These are phyloP conservation scores for Ennomos fuscantarius DNA, from an alignment of 2,888 invertebrate genomes.

Conservation along the genomic window DNA sequence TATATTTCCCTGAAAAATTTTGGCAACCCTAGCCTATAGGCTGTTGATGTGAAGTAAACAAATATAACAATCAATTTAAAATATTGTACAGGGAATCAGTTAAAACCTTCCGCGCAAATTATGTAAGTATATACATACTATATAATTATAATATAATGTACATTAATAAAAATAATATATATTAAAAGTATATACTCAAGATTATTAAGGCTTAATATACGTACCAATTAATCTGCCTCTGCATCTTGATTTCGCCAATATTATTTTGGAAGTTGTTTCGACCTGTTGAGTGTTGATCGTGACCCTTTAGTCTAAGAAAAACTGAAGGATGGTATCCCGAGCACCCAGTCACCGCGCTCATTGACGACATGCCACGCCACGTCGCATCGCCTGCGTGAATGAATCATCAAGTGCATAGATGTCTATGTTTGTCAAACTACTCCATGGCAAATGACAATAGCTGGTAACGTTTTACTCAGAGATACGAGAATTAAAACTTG, in stretches of 20 bases:
- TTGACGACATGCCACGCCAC: conserved; percentile 16
- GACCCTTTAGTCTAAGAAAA: background rate
- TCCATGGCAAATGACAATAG: conserved; percentile 24
- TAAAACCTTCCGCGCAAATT: too few species aligned
- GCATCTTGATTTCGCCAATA: background rate
- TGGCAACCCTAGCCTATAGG: too few species aligned
- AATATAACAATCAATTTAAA: too few species aligned
- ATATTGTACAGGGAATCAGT: too few species aligned
- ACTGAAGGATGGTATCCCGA: conserved; percentile 9
- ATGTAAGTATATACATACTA: too few species aligned
- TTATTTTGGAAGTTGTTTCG: background rate
- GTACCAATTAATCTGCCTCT: too few species aligned
- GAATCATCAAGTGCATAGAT: conserved; percentile 31
- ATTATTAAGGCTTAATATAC: too few species aligned
- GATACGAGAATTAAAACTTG: conserved; percentile 23
- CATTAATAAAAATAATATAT: too few species aligned
- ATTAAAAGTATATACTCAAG: too few species aligned
- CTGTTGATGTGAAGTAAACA: too few species aligned
- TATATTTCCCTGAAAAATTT: too few species aligned
- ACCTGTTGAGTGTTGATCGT: background rate
- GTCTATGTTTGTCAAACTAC: conserved; percentile 28
- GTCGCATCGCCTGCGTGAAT: conserved; percentile 17
- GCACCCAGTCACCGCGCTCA: conserved; percentile 26
- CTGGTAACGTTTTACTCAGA: conserved; percentile 24
- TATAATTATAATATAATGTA: too few species aligned